A percentile compares a stretch with the other conserved stretches of the same genome.
phyloP scores from a whole-genome alignment of 23 tunicate species.

The Corella eumyota region DNA sequence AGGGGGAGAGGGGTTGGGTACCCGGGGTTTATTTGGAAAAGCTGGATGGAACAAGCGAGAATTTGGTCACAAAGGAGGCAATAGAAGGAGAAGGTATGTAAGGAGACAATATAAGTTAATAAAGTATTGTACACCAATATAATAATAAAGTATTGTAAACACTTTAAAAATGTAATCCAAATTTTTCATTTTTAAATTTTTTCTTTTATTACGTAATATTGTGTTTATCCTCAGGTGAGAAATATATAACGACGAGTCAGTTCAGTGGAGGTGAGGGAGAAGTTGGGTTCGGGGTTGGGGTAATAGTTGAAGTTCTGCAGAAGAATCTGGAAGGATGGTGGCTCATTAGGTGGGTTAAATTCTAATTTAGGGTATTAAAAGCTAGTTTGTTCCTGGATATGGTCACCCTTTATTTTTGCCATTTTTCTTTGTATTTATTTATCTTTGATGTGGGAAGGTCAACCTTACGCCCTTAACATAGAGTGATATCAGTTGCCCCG shows the following conservation, averaged over 20 bases:
- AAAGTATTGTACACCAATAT: neutral
- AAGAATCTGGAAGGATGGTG: conserved; percentile 97
- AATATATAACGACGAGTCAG: conserved; percentile 48
- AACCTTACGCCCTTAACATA: no score
- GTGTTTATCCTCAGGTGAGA: conserved; percentile 48
- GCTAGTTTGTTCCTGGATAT: no score
- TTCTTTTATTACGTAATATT: no score
- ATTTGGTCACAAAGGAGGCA: conserved; percentile 55
- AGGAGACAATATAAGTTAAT: no score
- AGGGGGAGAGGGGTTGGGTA: conserved; percentile 92
- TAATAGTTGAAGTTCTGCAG: conserved; percentile 75
- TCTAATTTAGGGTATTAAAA: no score
- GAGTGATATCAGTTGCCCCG: no score
- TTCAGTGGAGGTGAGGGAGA: conserved; percentile 45
- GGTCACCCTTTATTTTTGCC: no score
- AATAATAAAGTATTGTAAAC: no score
- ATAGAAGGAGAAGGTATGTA: conserved; percentile 45
- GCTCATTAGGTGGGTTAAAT: conserved; percentile 57
- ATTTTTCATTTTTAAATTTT: no score
- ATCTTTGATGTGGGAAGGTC: no score
- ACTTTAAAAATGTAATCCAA: no score
- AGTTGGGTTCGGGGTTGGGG: conserved; percentile 67
- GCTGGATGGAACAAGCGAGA: conserved; percentile 60
- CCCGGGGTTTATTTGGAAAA: conserved; percentile 77
- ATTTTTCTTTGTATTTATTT: no score